A percentile compares a stretch with the other conserved stretches of the same genome.
Conservation (phyloP, 2,797 vertebrate genomes). For the Sphenopsis melanotis region DNA sequence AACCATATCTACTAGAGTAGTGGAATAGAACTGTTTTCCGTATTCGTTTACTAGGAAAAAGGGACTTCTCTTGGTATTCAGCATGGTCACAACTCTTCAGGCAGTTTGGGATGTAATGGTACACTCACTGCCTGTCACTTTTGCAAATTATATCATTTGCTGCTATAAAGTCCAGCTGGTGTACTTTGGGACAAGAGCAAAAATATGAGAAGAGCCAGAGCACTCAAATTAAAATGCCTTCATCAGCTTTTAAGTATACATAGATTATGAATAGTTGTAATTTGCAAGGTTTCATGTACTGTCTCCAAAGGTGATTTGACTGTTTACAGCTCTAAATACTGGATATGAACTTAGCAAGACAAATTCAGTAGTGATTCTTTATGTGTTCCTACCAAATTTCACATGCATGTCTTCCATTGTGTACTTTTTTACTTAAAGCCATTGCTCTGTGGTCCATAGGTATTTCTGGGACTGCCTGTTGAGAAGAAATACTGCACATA, state of each 20-base stretch:
- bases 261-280: background rate
- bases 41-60: background rate
- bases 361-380: background rate
- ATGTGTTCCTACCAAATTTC: background rate
- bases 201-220: background rate
- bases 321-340: background rate
- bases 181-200: background rate
- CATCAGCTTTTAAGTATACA: background rate
- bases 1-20: background rate
- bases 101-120: background rate
- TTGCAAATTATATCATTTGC: background rate
- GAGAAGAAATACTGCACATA: background rate
- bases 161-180: background rate
- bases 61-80: background rate
- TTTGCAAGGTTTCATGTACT: background rate
- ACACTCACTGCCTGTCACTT: background rate
- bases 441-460: rapidly evolving
- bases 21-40: background rate
- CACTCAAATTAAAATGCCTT: background rate
- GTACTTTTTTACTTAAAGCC: background rate
- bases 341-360: background rate
- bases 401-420: background rate
- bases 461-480: background rate
- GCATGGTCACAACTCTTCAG: background rate
- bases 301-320: background rate